A percentile compares a stretch with the other conserved stretches of the same genome.
phyloP scores from a whole-genome alignment of 2,888 invertebrate species.

The Tenthredo distinguenda region DNA sequence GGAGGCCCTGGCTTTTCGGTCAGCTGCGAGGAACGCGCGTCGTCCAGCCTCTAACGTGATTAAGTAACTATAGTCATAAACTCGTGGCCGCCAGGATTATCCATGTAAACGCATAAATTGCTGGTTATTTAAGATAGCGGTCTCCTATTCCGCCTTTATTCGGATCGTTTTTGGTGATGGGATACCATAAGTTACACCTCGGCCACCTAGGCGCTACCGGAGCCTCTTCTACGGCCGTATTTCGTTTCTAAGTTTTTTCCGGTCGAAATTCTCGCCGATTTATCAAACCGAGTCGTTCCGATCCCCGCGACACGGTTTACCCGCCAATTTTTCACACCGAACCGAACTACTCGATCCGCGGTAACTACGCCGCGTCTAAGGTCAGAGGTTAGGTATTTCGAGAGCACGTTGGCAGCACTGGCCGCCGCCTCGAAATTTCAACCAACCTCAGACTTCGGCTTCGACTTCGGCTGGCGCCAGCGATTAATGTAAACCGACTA shows the following conservation, averaged over 20 bases:
- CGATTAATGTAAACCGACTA: conserved; percentile 48
- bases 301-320: no score
- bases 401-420: not conserved
- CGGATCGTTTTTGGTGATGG: conserved; percentile 70
- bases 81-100: conserved; percentile 65
- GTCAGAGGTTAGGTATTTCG: conserved; percentile 20
- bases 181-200: conserved; percentile 67
- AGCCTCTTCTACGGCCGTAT: not conserved
- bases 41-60: conserved; percentile 66
- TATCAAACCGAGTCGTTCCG: not conserved
- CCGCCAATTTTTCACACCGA: not conserved
- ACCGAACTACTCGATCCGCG: not conserved
- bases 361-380: not conserved
- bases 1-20: not conserved
- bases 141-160: conserved; percentile 63
- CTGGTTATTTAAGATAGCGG: conserved; percentile 72
- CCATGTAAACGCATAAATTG: conserved; percentile 73
- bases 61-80: conserved; percentile 72
- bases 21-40: not conserved
- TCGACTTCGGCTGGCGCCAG: conserved; percentile 38
- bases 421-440: conserved; percentile 3
- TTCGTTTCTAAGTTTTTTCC: not conserved
- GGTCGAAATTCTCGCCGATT: not conserved
- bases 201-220: conserved; percentile 67
- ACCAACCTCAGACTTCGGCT: not conserved